Percentiles rank a stretch among this genome's conserved stretches.
Conservation (phyloP, 2,888 invertebrate species). For the Cheilosia grossa region DNA sequence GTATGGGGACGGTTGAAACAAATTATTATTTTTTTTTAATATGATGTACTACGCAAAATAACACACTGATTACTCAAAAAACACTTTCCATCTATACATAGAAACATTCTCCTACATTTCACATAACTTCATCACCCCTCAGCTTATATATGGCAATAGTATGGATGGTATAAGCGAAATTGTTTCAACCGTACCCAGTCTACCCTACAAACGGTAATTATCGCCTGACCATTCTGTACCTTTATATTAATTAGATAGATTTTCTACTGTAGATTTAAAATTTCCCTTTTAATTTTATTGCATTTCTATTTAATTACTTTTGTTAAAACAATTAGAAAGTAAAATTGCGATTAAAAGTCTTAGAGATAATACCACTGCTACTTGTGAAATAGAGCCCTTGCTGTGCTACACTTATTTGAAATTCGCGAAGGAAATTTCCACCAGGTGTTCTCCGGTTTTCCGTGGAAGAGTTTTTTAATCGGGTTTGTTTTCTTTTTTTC, state of each 20-base stretch:
- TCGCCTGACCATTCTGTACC: no score
- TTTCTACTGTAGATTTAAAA: background rate
- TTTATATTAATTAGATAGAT: background rate
- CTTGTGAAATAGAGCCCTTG: conserved; percentile 36
- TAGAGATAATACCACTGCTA: conserved; percentile 42
- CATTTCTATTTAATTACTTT: conserved; percentile 59
- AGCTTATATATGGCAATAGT: no score
- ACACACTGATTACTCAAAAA: no score
- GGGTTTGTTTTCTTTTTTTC: background rate
- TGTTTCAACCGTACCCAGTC: no score
- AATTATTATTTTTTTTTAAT: no score
- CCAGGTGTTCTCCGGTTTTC: conserved; percentile 51
- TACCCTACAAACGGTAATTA: no score
- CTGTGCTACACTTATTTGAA: conserved; percentile 43
- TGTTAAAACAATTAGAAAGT: conserved; percentile 58
- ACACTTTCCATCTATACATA: no score
- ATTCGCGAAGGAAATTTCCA: conserved; percentile 51
- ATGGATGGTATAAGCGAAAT: no score
- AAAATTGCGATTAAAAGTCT: conserved; percentile 60
- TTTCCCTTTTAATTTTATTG: background rate
- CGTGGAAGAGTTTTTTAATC: conserved; percentile 7
- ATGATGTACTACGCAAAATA: no score
- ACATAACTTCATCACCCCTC: no score
- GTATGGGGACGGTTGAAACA: no score
- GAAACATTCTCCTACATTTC: no score